These are phyloP conservation scores for Orchesellides sinensis DNA, from an alignment of 2,888 invertebrate species.

Conservation along the genomic window DNA sequence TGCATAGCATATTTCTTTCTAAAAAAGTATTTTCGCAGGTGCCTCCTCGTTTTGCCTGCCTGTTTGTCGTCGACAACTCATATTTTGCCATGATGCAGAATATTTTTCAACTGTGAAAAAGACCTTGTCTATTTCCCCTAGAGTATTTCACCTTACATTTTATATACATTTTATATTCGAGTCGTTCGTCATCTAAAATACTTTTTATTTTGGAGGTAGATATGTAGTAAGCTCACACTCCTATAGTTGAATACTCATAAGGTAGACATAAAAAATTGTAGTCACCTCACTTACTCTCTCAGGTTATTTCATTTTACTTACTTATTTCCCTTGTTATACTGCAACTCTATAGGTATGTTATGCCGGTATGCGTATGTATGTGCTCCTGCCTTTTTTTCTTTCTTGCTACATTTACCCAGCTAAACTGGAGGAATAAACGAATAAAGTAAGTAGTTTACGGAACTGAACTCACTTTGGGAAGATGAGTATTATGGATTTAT, in stretches of 20 bases:
- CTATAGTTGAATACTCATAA: conserved; percentile 38
- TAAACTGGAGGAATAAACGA: conserved; percentile 35
- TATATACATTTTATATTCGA: conserved; percentile 12
- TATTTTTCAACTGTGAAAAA: conserved; percentile 67
- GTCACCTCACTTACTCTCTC: conserved; percentile 61
- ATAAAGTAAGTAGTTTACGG: conserved; percentile 1
- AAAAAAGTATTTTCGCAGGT: conserved; percentile 70
- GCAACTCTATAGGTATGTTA: too few relatives aligned
- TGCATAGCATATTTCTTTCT: conserved; percentile 44
- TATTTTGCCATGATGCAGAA: conserved; percentile 68
- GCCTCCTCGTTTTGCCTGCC: conserved; percentile 58
- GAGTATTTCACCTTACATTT: conserved; percentile 55
- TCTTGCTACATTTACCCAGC: conserved; percentile 45
- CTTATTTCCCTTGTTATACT: neutral
- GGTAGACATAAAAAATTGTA: conserved; percentile 38
- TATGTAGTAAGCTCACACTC: neutral
- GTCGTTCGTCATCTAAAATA: conserved; percentile 12
- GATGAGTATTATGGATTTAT: conserved; percentile 46
- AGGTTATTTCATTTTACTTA: conserved; percentile 58
- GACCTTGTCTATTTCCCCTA: conserved; percentile 46
- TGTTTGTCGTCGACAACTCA: conserved; percentile 69
- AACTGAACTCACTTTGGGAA: neutral
- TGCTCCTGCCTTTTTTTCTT: too few relatives aligned
- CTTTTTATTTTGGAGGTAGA: conserved; percentile 8
- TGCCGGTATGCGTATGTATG: neutral